Evolutionary conservation across 2,888 invertebrate genomes (phyloP).

Genomic region (Stramonita haemastoma): DNA sequence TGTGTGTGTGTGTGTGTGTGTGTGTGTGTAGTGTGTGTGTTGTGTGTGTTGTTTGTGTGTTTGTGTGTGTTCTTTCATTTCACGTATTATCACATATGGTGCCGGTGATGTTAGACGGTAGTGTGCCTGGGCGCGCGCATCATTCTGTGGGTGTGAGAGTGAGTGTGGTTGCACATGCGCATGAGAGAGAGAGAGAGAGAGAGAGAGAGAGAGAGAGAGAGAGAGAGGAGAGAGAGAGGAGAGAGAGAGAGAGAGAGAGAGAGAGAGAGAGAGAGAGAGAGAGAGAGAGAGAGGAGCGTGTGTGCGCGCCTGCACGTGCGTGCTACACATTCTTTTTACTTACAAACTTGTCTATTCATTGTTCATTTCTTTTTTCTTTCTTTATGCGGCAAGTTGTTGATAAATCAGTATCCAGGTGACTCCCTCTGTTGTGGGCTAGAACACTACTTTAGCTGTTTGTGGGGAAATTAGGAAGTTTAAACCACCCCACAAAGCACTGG

Average conservation of each 20-base stretch:
- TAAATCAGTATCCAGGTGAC: too few species aligned
- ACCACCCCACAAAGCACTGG: too few species aligned
- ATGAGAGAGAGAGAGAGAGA: constrained; percentile 12
- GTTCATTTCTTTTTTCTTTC: too few species aligned
- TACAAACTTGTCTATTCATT: too few species aligned
- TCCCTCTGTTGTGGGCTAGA: too few species aligned
- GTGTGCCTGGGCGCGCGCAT: neutral
- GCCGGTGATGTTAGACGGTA: neutral
- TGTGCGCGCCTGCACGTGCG: too few species aligned
- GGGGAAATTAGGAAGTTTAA: too few species aligned
- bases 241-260: constrained; percentile 7
- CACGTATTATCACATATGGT: neutral
- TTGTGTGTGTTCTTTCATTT: neutral
- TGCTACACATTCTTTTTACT: too few species aligned
- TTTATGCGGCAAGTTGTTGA: too few species aligned
- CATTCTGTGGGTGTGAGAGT: neutral
- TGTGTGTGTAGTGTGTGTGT: neutral
- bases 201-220: constrained; percentile 10
- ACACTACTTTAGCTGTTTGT: too few species aligned
- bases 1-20: constrained; percentile 1
- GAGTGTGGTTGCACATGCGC: too few species aligned
- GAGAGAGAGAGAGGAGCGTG: neutral
- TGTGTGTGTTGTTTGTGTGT: neutral
- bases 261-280: constrained; percentile 2
- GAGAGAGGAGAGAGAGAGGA: neutral